phyloP scores from a whole-genome alignment of 2,888 invertebrate genomes.

The Xanthorhoe spadicearia region DNA sequence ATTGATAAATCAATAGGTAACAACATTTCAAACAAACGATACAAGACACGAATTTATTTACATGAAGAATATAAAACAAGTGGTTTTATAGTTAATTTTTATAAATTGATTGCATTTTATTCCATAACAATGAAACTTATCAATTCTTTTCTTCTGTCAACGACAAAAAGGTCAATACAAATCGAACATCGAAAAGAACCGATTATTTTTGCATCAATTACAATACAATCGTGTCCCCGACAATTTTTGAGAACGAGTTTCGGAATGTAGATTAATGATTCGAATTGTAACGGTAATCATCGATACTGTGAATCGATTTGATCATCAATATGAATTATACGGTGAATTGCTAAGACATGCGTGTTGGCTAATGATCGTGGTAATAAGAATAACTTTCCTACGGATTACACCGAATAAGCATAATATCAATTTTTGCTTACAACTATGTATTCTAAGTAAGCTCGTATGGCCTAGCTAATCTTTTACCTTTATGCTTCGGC shows the following conservation, averaged over 20 bases:
- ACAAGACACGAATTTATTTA: no score
- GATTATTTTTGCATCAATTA: conserved; percentile 55
- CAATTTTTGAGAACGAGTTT: conserved; percentile 50
- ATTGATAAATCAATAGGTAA: no score
- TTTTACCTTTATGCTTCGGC: no score
- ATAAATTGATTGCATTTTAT: neutral
- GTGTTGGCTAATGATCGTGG: conserved; percentile 38
- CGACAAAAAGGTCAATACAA: conserved; percentile 11
- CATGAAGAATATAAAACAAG: no score
- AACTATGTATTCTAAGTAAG: no score
- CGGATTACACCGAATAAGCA: neutral
- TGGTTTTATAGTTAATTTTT: no score
- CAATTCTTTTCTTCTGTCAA: conserved; percentile 1
- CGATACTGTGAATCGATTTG: conserved; percentile 56
- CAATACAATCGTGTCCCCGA: conserved; percentile 40
- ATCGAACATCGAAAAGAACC: conserved; percentile 18
- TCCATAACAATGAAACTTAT: neutral
- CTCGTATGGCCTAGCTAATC: no score
- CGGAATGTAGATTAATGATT: conserved; percentile 59
- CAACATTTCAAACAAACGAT: no score
- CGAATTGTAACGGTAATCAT: conserved; percentile 51
- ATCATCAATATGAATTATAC: conserved; percentile 80
- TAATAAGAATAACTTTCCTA: neutral
- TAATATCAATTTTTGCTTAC: no score
- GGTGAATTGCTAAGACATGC: conserved; percentile 58